Evolutionary conservation across 2,113 vertebrate genomes (phyloP).

Genomic region (Oryctolagus cuniculus): mOryCun1.1 NC_091440.1:133692501-133693000

Average conservation of each 20-base stretch:
- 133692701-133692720: neutral
- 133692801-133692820: no score
- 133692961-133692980: neutral
- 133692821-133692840: neutral
- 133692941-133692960: neutral
- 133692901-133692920: conserved; percentile 14
- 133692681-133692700: neutral
- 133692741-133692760: no score
- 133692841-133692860: neutral
- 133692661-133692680: neutral
- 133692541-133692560: neutral
- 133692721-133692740: no score
- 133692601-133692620: neutral
- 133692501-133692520: neutral
- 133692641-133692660: neutral
- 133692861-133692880: neutral
- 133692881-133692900: neutral
- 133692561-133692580: neutral
- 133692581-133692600: neutral
- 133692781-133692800: no score
- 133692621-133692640: neutral
- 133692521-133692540: neutral
- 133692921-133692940: neutral
- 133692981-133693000: neutral
- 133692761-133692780: no score